phyloP scores from a whole-genome alignment of 2,797 vertebrate species.

The Catamblyrhynchus diadema region DNA sequence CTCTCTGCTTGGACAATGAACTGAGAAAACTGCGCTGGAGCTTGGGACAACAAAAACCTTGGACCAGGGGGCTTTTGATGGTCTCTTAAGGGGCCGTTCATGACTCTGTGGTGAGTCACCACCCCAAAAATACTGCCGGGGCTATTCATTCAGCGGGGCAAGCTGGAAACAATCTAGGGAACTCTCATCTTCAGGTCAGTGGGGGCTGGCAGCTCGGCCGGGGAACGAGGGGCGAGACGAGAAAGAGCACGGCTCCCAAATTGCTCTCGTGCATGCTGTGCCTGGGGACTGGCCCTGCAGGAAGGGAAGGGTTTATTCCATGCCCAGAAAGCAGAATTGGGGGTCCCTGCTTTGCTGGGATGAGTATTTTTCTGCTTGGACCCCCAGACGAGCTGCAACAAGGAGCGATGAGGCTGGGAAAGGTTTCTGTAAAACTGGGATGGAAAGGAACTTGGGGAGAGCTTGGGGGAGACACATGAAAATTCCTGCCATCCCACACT shows the following conservation, averaged over 20 bases:
- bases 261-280: slow-evolving; percentile 28
- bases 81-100: slow-evolving; percentile 31
- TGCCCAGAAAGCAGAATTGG: background rate
- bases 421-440: background rate
- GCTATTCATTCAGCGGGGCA: slow-evolving; percentile 28
- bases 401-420: background rate
- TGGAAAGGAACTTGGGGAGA: background rate
- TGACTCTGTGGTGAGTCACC: slow-evolving; percentile 67
- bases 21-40: background rate
- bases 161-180: slow-evolving; percentile 72
- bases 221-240: slow-evolving; percentile 17
- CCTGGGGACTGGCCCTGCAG: background rate
- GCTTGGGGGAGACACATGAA: background rate
- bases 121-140: slow-evolving; percentile 60
- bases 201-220: background rate
- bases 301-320: background rate
- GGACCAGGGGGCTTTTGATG: slow-evolving; percentile 24
- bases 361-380: background rate
- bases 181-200: slow-evolving; percentile 67
- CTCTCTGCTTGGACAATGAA: background rate
- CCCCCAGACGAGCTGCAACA: background rate
- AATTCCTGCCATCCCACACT: background rate
- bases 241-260: slow-evolving; percentile 35
- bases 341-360: background rate
- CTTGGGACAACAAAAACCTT: background rate